A percentile compares a stretch with the other conserved stretches of the same genome.
phyloP scores from a whole-genome alignment of 2,113 vertebrate species.

The Phoenicopterus ruber region DNA sequence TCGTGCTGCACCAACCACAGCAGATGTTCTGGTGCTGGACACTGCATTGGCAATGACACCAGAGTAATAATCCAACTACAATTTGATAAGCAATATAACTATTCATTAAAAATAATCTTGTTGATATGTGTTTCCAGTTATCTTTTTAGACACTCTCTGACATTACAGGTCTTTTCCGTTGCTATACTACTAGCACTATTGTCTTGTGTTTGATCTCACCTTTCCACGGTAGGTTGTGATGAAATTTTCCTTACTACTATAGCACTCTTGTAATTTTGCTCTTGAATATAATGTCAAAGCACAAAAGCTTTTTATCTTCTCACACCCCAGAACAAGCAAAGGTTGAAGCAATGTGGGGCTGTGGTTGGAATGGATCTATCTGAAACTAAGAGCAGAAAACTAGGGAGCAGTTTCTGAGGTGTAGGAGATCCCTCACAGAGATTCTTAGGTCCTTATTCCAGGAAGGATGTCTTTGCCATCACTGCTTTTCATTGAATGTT shows the following conservation, averaged over 20 bases:
- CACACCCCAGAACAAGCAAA: neutral
- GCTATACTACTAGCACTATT: neutral
- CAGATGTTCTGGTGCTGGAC: neutral
- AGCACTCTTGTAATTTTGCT: neutral
- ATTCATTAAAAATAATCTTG: neutral
- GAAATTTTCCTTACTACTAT: neutral
- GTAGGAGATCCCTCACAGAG: neutral
- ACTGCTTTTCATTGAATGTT: neutral
- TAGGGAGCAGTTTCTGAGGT: neutral
- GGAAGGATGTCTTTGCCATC: neutral
- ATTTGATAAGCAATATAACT: neutral
- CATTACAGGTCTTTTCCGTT: neutral
- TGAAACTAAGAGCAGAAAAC: neutral
- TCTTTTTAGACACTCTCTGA: neutral
- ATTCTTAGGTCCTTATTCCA: neutral
- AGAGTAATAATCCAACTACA: neutral
- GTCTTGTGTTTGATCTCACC: neutral
- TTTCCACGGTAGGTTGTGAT: neutral
- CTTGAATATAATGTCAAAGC: neutral
- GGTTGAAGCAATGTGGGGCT: neutral
- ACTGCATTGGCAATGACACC: neutral
- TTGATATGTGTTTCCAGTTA: neutral
- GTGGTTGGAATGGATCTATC: neutral
- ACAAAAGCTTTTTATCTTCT: neutral
- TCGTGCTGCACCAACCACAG: neutral